Percentiles rank a stretch among this genome's conserved stretches.
Conservation (phyloP, 2,797 vertebrate genomes). For the Schizopygopsis malacanthus region DNA sequence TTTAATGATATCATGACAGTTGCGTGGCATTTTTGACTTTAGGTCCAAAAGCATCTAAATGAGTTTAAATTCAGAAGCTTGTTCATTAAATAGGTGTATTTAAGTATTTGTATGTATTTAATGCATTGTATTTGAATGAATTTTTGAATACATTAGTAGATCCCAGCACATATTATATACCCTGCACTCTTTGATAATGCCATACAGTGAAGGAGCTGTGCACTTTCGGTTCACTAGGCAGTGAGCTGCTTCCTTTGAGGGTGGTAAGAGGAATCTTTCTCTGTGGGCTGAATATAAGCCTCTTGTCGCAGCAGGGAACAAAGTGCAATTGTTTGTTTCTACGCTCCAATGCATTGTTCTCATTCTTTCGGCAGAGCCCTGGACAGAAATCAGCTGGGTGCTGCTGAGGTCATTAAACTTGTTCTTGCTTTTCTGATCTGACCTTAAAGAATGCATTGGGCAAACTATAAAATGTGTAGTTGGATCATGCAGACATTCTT, state of each 20-base stretch:
- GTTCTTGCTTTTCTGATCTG: constrained; percentile 73
- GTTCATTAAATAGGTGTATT: neutral
- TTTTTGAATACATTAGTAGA: neutral
- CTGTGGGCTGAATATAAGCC: constrained; percentile 34
- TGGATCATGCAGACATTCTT: constrained; percentile 20
- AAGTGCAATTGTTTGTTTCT: constrained; percentile 88
- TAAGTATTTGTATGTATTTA: neutral
- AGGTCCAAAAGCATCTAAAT: neutral
- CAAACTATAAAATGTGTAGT: constrained; percentile 11
- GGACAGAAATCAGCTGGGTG: constrained; percentile 94
- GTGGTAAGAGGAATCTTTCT: constrained; percentile 21
- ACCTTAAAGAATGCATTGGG: constrained; percentile 33
- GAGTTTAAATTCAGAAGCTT: neutral
- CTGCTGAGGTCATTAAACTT: constrained; percentile 90
- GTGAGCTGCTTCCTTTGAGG: constrained; percentile 4
- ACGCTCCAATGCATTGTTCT: constrained; percentile 94
- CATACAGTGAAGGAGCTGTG: neutral
- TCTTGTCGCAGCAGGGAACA: constrained; percentile 76
- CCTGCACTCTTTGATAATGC: neutral
- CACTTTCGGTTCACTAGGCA: neutral
- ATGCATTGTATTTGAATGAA: neutral
- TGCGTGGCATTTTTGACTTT: neutral
- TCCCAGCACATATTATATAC: constrained; percentile 2
- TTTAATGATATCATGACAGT: neutral
- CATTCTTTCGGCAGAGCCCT: constrained; percentile 87